Evolutionary conservation across 2,888 invertebrate genomes (phyloP), one percentile per base, ranked within the genome.

Genomic region (Baronia brevicornis): DNA sequence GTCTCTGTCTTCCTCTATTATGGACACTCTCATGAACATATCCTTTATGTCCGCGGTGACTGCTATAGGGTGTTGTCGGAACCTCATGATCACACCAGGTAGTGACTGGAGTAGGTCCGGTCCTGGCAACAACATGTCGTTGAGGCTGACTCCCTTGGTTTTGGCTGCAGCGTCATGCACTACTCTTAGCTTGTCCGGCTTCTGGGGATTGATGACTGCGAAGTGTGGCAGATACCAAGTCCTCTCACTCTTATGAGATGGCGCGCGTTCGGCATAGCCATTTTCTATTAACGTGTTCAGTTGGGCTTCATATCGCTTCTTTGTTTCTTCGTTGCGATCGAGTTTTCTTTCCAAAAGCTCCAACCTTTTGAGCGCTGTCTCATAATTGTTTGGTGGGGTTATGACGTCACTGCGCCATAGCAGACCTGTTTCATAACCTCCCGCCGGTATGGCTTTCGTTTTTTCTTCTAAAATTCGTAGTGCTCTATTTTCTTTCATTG

Each of bases 191-290:
- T 46, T 46, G 0, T 25, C 38, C 3, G 43, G 45, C 17, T 46
- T 46, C 25, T 25, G 24, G 1, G 37, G 31, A 12, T 46, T 39
- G 3, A 22, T 6, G 1, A 46, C 40, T 2, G 39, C 30, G 9
- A 46, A 44, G 33, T 46, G 44, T 1, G 46, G 43, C 7, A 42
- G 24, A 26, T 42, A 38, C 35, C 41, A 35, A 0, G 35, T 38
- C 7, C 12, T 33, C n/a, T 2, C 11, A 3, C 9, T 22, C 5
- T n/a, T 21, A 3, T 24, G 5, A 5, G 9, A 18, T 3, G 35
- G 27, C 8, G 34, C 38, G 4, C 2, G 11, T 15, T 38, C 34
- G 19, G 38, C 38, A 14, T 38, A 35, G 2, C 31, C 12, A 3
- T 15, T 28, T n/a, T 11, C 6, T 4, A 25, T 14, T 3, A 25